Evolutionary conservation across 2,888 invertebrate genomes (phyloP).

Genomic region (Danaus chrysippus): DNA sequence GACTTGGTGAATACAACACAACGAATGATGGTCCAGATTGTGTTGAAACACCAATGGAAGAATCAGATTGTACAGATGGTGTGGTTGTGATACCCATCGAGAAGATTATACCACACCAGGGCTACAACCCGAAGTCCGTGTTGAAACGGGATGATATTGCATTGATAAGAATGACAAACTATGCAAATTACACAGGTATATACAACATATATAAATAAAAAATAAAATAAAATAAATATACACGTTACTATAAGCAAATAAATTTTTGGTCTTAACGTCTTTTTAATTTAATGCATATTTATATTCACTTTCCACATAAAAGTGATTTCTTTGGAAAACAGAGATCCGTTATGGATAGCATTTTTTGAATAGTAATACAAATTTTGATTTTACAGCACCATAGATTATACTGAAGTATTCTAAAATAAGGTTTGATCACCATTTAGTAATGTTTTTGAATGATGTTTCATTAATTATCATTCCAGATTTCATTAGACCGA

Average conservation of each 20-base stretch:
- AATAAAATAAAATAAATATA: background rate
- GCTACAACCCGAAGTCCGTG: conserved; percentile 42
- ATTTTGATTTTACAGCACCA: no score
- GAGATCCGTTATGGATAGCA: no score
- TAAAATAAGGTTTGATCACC: no score
- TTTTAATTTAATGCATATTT: no score
- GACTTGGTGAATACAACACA: conserved; percentile 72
- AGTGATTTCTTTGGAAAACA: no score
- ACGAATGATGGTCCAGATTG: conserved; percentile 60
- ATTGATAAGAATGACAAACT: conserved; percentile 46
- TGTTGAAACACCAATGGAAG: conserved; percentile 41
- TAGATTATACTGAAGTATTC: no score
- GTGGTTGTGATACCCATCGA: conserved; percentile 55
- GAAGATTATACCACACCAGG: conserved; percentile 59
- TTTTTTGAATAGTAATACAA: no score
- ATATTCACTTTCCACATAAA: no score
- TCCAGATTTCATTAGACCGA: conserved; percentile 64
- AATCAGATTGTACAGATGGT: conserved; percentile 60
- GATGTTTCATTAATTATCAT: conserved; percentile 18
- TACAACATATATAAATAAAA: background rate
- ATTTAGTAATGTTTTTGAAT: no score
- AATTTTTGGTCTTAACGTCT: no score
- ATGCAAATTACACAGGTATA: background rate
- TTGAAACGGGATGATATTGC: conserved; percentile 62
- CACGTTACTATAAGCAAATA: no score